Evolutionary conservation across 2,888 invertebrate genomes (phyloP).

Genomic region (Hermodice carunculata): DNA sequence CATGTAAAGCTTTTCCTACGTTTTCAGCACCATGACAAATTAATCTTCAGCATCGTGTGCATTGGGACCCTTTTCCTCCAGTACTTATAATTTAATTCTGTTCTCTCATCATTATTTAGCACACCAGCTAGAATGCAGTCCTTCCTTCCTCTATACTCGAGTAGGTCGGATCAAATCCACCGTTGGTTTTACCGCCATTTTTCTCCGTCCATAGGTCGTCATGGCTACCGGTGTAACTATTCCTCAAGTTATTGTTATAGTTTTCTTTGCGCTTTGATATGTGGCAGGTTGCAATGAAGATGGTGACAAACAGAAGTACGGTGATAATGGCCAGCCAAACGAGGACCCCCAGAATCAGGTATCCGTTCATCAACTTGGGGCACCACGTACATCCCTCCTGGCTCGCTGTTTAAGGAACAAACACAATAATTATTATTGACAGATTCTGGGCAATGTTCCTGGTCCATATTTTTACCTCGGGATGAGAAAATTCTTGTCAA

Average conservation of each 20-base stretch:
- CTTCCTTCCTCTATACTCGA: conserved; percentile 15
- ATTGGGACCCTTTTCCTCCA: too few species aligned
- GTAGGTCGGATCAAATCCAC: conserved; percentile 5
- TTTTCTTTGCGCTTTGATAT: neutral
- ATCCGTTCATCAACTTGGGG: conserved; percentile 7
- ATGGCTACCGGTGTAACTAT: conserved; percentile 4
- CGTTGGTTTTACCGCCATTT: neutral
- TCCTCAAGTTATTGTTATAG: neutral
- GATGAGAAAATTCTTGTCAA: too few species aligned
- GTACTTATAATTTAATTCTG: too few species aligned
- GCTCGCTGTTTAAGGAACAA: neutral
- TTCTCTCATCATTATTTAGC: too few species aligned
- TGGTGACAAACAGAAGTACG: conserved; percentile 5
- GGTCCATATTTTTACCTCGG: too few species aligned
- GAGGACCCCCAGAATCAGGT: conserved; percentile 14
- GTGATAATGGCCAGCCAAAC: conserved; percentile 17
- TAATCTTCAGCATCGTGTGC: too few species aligned
- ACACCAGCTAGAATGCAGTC: conserved; percentile 23
- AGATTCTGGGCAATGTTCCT: neutral
- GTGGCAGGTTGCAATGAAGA: conserved; percentile 11
- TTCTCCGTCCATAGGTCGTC: conserved; percentile 20
- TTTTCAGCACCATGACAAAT: too few species aligned
- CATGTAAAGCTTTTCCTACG: too few species aligned
- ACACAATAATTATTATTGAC: neutral
- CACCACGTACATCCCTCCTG: conserved; percentile 5